Conservation (phyloP, 2,113 vertebrate genomes). For the Nerophis ophidion region DNA sequence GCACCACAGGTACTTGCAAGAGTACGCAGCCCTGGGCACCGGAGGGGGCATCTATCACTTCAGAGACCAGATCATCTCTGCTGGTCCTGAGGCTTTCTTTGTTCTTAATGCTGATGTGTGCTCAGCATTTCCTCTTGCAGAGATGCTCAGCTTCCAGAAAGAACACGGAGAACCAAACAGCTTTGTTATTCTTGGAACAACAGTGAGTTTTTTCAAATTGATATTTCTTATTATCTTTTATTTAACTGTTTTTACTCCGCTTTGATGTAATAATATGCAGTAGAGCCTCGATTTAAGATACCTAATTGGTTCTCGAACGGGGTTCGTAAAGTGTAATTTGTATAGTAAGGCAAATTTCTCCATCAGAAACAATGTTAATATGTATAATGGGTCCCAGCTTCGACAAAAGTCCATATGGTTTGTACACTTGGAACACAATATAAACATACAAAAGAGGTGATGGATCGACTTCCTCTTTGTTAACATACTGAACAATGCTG, state of each 20-base stretch:
- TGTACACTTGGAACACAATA: too few species aligned
- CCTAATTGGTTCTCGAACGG: too few species aligned
- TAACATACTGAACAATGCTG: too few species aligned
- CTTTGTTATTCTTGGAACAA: constrained; percentile 93
- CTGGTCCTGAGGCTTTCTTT: constrained; percentile 88
- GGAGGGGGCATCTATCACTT: constrained; percentile 98
- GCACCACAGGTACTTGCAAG: constrained; percentile 85
- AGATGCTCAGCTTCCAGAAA: constrained; percentile 86
- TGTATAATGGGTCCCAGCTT: too few species aligned
- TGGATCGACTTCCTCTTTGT: too few species aligned
- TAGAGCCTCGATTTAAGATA: too few species aligned
- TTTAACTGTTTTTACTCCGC: not conserved
- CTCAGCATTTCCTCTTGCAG: constrained; percentile 85
- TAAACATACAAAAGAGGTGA: too few species aligned
- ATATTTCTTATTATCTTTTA: not conserved
- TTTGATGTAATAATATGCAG: not conserved
- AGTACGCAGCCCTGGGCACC: constrained; percentile 89
- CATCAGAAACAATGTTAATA: too few species aligned
- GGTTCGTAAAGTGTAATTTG: too few species aligned
- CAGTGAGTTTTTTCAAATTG: constrained; percentile 68
- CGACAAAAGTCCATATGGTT: too few species aligned
- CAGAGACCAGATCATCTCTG: constrained; percentile 95
- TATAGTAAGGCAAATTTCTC: too few species aligned
- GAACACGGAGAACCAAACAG: constrained; percentile 73
- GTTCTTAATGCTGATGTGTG: constrained; percentile 95